Percentiles rank a stretch among this genome's conserved stretches.
Evolutionary conservation across 1,140 invertebrate genomes (phyloP).

Genomic region (Leptonema lineaticorne): DNA sequence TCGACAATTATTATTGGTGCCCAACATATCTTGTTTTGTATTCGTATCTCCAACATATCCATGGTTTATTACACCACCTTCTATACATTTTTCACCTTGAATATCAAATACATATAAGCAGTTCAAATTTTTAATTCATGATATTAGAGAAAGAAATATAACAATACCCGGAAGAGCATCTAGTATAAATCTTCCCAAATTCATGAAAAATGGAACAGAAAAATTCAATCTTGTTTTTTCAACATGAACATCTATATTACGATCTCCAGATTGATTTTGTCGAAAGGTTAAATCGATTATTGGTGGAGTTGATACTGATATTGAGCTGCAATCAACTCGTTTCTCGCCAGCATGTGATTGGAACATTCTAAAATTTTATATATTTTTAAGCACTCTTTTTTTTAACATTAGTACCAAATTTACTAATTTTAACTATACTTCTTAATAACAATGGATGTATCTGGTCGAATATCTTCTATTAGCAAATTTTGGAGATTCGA

Average conservation of each 20-base stretch:
- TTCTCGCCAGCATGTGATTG: constrained; percentile 65
- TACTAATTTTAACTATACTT: constrained; percentile 53
- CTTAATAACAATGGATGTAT: constrained; percentile 62
- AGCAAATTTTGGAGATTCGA: constrained; percentile 69
- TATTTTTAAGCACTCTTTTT: constrained; percentile 40
- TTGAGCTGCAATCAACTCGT: constrained; percentile 59
- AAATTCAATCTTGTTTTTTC: constrained; percentile 74
- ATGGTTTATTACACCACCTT: constrained; percentile 68
- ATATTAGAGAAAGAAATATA: neutral
- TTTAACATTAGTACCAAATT: too few relatives aligned
- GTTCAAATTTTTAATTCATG: neutral
- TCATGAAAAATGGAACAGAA: constrained; percentile 70
- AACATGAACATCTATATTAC: constrained; percentile 66
- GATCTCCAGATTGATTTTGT: constrained; percentile 63
- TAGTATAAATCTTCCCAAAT: constrained; percentile 66
- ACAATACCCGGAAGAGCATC: constrained; percentile 63
- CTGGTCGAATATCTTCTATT: constrained; percentile 72
- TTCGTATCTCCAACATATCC: constrained; percentile 62
- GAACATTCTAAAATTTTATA: constrained; percentile 59
- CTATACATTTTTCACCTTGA: constrained; percentile 47
- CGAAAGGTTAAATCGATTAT: constrained; percentile 67
- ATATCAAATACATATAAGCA: neutral
- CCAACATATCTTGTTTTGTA: constrained; percentile 46
- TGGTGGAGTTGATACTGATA: constrained; percentile 66
- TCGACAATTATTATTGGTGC: constrained; percentile 42